phyloP scores from a whole-genome alignment of 2,888 invertebrate genomes.

The Belgica antarctica region DNA sequence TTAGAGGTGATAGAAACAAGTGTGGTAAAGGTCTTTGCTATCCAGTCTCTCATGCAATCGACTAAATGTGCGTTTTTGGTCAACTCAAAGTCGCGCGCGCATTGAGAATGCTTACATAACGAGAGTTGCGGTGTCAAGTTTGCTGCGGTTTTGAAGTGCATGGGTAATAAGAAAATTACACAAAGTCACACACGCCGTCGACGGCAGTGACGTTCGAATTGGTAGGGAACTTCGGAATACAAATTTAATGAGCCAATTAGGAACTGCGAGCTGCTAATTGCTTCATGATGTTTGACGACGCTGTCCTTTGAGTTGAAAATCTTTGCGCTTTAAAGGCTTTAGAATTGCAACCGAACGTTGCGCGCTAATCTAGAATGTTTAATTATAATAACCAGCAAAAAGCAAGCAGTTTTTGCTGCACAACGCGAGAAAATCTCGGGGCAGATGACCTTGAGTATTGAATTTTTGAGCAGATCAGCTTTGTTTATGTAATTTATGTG shows the following conservation, averaged over 20 bases:
- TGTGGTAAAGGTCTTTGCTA: constrained; percentile 32
- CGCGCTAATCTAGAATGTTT: constrained; percentile 16
- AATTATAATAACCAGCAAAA: constrained; percentile 19
- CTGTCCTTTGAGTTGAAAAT: not conserved
- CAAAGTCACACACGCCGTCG: not conserved
- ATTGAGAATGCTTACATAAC: constrained; percentile 5
- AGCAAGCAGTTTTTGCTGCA: too few species aligned
- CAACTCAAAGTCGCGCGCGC: constrained; percentile 34
- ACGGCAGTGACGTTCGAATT: not conserved
- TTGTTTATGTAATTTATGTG: constrained; percentile 41
- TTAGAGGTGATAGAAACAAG: not conserved
- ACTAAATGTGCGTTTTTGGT: constrained; percentile 40
- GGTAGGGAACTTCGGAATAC: not conserved
- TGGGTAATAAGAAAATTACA: constrained; percentile 8
- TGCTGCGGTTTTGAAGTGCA: constrained; percentile 35
- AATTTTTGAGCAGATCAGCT: constrained; percentile 21
- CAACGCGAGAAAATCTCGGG: not conserved
- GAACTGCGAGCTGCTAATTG: constrained; percentile 16
- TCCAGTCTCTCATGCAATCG: not conserved
- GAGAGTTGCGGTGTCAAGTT: constrained; percentile 38
- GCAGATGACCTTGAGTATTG: constrained; percentile 1
- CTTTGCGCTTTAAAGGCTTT: not conserved
- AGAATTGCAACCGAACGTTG: constrained; percentile 3
- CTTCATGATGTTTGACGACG: constrained; percentile 25
- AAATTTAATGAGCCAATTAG: constrained; percentile 36